Evolutionary conservation across 2,797 vertebrate genomes (phyloP).

Genomic region (Clarias platycephalus): DNA sequence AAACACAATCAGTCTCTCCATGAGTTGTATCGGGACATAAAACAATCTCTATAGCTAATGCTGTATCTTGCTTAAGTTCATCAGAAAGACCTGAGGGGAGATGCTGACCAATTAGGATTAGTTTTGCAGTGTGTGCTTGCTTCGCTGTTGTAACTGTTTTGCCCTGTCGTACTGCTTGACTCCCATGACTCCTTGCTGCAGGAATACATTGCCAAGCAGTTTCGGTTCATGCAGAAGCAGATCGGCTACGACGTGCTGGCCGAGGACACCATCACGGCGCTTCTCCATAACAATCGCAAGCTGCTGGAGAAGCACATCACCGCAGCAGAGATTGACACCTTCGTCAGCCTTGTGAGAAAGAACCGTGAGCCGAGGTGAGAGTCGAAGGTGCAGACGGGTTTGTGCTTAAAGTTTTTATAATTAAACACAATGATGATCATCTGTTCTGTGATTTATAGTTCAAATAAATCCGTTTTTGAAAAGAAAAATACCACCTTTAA

Average conservation of each 20-base stretch:
- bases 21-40: neutral
- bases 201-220: conserved; percentile 89
- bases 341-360: conserved; percentile 86
- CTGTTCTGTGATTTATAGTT: neutral
- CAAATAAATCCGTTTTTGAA: neutral
- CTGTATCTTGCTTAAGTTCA: neutral
- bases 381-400: neutral
- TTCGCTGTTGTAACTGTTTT: neutral
- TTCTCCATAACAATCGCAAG: conserved; percentile 86
- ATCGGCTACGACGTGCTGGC: conserved; percentile 87
- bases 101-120: neutral
- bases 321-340: conserved; percentile 85
- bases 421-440: neutral
- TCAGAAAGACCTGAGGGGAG: neutral
- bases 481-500: neutral
- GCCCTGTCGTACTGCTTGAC: neutral
- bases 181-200: conserved; percentile 46
- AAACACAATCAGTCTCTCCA: too few species aligned
- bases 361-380: conserved; percentile 85
- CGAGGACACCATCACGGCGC: conserved; percentile 84
- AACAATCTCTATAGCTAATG: neutral
- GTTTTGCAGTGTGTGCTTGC: neutral
- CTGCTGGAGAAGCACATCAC: conserved; percentile 88
- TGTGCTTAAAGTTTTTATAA: neutral
- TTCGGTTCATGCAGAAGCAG: conserved; percentile 90